phyloP scores from a whole-genome alignment of 2,113 vertebrate species.

The Laticauda laticaudata region DNA sequence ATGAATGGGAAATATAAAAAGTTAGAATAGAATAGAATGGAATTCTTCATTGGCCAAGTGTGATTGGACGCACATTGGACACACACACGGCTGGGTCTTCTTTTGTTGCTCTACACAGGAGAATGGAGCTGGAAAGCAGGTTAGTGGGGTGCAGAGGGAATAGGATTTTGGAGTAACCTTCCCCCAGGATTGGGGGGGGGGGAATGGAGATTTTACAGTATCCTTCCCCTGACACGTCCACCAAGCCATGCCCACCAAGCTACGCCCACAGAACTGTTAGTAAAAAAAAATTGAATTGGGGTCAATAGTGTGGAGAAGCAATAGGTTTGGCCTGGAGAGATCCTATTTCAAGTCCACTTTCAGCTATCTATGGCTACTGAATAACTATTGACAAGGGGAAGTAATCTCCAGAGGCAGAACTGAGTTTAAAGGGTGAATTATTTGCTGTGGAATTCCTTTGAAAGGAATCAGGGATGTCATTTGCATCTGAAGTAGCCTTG shows the following conservation, averaged over 20 bases:
- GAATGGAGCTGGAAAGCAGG: too few species aligned
- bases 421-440: background rate
- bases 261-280: too few species aligned
- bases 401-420: background rate
- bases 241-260: too few species aligned
- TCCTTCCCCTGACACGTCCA: too few species aligned
- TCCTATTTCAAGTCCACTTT: background rate
- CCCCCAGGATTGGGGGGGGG: too few species aligned
- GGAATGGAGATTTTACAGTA: too few species aligned
- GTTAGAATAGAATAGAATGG: background rate
- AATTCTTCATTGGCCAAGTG: background rate
- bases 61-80: background rate
- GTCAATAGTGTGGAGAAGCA: background rate
- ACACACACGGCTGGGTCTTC: too few species aligned
- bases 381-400: background rate
- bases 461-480: background rate
- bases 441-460: background rate
- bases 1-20: background rate
- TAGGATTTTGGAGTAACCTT: too few species aligned
- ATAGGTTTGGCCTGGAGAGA: background rate
- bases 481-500: background rate
- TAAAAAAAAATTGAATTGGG: too few species aligned
- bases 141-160: too few species aligned
- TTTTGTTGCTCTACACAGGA: too few species aligned
- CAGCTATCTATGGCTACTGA: background rate